A percentile compares a stretch with the other conserved stretches of the same genome.
phyloP scores from a whole-genome alignment of 2,797 vertebrate genomes.

The Anas acuta region DNA sequence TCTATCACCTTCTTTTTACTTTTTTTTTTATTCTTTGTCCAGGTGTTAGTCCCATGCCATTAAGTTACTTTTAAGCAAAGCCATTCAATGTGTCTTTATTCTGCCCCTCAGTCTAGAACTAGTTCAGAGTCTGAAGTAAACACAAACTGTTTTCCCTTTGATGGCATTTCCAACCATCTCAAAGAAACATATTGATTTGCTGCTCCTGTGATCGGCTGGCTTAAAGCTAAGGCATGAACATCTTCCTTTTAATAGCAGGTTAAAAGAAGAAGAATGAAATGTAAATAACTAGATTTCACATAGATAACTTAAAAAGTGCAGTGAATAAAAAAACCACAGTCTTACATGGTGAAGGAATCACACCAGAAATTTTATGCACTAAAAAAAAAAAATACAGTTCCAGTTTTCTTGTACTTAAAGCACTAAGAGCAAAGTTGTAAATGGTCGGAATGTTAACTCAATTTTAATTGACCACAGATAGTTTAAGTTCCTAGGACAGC shows the following conservation, averaged over 20 bases:
- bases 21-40: neutral
- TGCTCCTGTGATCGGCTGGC: neutral
- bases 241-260: neutral
- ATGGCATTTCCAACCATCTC: constrained; percentile 29
- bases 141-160: neutral
- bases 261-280: neutral
- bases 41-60: neutral
- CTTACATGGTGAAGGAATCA: neutral
- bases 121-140: constrained; percentile 5
- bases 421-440: neutral
- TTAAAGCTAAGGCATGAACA: constrained; percentile 9
- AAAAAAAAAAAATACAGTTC: neutral
- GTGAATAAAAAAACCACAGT: neutral
- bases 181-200: neutral
- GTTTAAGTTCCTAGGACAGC: neutral
- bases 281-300: neutral
- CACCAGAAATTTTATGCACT: neutral
- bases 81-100: neutral
- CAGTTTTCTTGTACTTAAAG: neutral
- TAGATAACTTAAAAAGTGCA: neutral
- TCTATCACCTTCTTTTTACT: neutral
- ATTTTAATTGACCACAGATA: neutral
- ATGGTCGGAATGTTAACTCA: neutral
- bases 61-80: neutral
- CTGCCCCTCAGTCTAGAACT: constrained; percentile 31